phyloP scores from a whole-genome alignment of 2,797 vertebrate genomes.

The Hydrolagus colliei region DNA sequence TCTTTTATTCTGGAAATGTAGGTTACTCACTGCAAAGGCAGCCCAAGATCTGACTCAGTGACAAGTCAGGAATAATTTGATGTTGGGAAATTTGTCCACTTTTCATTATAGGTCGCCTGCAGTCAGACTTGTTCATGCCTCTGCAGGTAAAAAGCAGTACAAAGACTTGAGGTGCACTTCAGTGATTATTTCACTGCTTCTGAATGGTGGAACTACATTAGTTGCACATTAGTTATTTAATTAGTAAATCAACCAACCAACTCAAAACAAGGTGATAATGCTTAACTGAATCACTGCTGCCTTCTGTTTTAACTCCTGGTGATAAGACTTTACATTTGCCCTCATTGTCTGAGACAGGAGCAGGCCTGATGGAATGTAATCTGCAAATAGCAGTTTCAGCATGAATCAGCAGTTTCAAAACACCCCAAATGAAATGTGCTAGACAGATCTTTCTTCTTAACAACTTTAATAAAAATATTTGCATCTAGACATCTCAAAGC shows the following conservation, averaged over 20 bases:
- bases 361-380: neutral
- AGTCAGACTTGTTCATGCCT: no score
- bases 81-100: no score
- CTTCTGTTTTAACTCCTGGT: neutral
- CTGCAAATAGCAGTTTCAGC: neutral
- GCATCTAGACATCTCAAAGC: no score
- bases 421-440: neutral
- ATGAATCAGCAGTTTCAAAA: neutral
- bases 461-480: neutral
- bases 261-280: neutral
- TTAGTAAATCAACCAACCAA: constrained; percentile 11
- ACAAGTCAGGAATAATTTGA: no score
- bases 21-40: no score
- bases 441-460: neutral
- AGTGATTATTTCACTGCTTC: neutral
- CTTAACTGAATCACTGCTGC: neutral
- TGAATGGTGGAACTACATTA: neutral
- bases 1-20: no score
- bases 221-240: constrained; percentile 2
- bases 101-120: no score
- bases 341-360: neutral
- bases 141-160: no score
- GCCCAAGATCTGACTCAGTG: no score
- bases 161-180: neutral
- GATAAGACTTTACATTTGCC: neutral